Percentiles rank a stretch among this genome's conserved stretches.
phyloP scores from a whole-genome alignment of 1,140 invertebrate genomes.

The Tetramorium simillimum region DNA sequence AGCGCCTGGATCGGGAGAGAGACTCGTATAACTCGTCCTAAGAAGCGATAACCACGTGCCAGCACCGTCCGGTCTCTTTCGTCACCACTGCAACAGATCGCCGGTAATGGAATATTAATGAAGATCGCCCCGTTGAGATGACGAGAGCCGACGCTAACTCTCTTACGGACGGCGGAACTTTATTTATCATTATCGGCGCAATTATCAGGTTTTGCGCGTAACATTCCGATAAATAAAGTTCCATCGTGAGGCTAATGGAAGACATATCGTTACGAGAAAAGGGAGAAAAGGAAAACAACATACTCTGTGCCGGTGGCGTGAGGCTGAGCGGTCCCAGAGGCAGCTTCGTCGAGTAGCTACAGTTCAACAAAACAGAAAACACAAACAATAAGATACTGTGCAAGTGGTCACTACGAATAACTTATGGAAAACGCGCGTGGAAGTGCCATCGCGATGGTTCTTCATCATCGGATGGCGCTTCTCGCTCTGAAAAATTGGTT shows the following conservation, averaged over 20 bases:
- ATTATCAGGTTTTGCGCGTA: neutral
- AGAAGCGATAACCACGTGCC: slow-evolving; percentile 91
- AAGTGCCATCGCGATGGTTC: slow-evolving; percentile 9
- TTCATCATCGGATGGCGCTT: slow-evolving; percentile 33
- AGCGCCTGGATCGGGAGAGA: slow-evolving; percentile 96
- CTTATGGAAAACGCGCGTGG: slow-evolving; percentile 23
- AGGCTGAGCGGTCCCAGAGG: slow-evolving; percentile 79
- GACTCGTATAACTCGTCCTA: slow-evolving; percentile 94
- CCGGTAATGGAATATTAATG: neutral
- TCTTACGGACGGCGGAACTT: neutral
- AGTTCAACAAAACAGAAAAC: slow-evolving; percentile 84
- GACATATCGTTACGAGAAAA: slow-evolving; percentile 22
- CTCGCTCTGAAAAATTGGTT: slow-evolving; percentile 39
- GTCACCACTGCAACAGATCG: slow-evolving; percentile 84
- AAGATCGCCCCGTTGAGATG: neutral
- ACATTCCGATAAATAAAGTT: slow-evolving; percentile 10
- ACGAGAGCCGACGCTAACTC: neutral
- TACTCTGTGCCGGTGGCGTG: slow-evolving; percentile 80
- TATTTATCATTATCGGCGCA: neutral
- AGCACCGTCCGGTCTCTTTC: slow-evolving; percentile 87
- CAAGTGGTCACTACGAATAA: slow-evolving; percentile 78
- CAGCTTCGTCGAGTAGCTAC: slow-evolving; percentile 84
- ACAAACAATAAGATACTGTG: slow-evolving; percentile 86
- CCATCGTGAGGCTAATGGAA: neutral
- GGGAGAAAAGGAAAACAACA: slow-evolving; percentile 75